Base-by-base conservation (phyloP, 2,113 vertebrate genomes). In the Heloderma charlesbogerti region DNA sequence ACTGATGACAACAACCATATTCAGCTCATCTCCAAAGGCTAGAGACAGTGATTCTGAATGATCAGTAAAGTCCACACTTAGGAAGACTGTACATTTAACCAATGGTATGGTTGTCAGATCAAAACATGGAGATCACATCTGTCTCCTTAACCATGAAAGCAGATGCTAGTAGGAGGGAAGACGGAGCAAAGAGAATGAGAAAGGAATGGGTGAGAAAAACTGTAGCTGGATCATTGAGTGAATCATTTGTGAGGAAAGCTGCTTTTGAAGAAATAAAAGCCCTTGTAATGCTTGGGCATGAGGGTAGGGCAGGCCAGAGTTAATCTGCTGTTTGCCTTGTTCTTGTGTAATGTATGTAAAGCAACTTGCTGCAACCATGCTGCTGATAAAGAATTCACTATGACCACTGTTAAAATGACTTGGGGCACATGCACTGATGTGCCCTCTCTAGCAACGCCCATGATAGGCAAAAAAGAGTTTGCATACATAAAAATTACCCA, bases 1-100 rank as follows among this genome's bases (percentile, higher is more conserved):
- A 7, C 63, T 89, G 18, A 12, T 81, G 8, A 12, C 34, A 88
- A 75, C 1, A 90, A 60, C 71, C n/a, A 9, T 92, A 90, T 93
- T 48, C 74, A 34, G 40, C 31, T 40, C 7, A 29, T 6, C 40
- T 45, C 34, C 15, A 25, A 83, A 37, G 54, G 54, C 7, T 22
- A 18, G 81, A 40, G 57, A 27, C 22, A 45, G 1, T 40, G 54
- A 83, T 83, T 60, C 60, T 37, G n/a, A 40, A 25, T 57, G 34
- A 57, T 83, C 60, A 37, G 51, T 57, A 83, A 60, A n/a, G 60
- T 20, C 18, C 5, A 20, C 31, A 80, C 78, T 51, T 51, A 60
- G 57, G 57, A 29, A 83, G 34, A 22, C 34, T 83, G 20, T 34
- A 37, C 72, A 37, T 63, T 60, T 18, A 75, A 10, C 12, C 72